A percentile compares a stretch with the other conserved stretches of the same genome.
Evolutionary conservation across 1,140 invertebrate species (phyloP).

Genomic region (Scaptomyza graminum): DNA sequence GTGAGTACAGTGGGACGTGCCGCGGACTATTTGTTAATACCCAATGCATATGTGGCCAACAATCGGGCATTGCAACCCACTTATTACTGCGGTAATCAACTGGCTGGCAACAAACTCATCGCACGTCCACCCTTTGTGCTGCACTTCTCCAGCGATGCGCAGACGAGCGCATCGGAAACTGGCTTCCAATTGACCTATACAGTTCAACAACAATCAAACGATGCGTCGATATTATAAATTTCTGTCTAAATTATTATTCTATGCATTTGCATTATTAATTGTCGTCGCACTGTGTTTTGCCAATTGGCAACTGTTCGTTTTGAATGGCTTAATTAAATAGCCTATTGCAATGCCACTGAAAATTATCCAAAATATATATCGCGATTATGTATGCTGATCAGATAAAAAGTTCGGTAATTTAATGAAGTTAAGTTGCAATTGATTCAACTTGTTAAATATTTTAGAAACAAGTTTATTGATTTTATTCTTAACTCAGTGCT

Average conservation of each 20-base stretch:
- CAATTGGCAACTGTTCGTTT: slow-evolving; percentile 5
- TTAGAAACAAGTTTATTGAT: too few relatives aligned
- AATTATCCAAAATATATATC: slow-evolving; percentile 34
- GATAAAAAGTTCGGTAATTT: too few relatives aligned
- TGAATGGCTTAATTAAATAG: slow-evolving; percentile 63
- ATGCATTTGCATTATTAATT: slow-evolving; percentile 68
- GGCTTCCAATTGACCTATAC: slow-evolving; percentile 68
- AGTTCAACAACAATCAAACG: slow-evolving; percentile 35
- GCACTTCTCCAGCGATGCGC: slow-evolving; percentile 66
- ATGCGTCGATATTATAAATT: slow-evolving; percentile 29
- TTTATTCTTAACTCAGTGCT: too few relatives aligned
- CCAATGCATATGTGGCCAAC: slow-evolving; percentile 54
- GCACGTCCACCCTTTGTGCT: slow-evolving; percentile 65
- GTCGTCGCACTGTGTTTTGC: slow-evolving; percentile 24
- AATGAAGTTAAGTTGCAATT: too few relatives aligned
- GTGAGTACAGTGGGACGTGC: slow-evolving; percentile 56
- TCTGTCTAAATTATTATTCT: slow-evolving; percentile 44
- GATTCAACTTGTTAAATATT: too few relatives aligned
- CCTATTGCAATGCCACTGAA: slow-evolving; percentile 27
- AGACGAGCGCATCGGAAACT: slow-evolving; percentile 62
- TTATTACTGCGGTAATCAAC: slow-evolving; percentile 64
- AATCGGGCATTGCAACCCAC: slow-evolving; percentile 57
- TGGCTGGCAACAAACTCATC: slow-evolving; percentile 43
- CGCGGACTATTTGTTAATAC: slow-evolving; percentile 63
- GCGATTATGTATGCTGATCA: slow-evolving; percentile 30